Percentiles rank a stretch among this genome's conserved stretches.
These are phyloP conservation scores for Papilio xuthus DNA, from an alignment of 1,140 invertebrate genomes.

Conservation along the genomic window DNA sequence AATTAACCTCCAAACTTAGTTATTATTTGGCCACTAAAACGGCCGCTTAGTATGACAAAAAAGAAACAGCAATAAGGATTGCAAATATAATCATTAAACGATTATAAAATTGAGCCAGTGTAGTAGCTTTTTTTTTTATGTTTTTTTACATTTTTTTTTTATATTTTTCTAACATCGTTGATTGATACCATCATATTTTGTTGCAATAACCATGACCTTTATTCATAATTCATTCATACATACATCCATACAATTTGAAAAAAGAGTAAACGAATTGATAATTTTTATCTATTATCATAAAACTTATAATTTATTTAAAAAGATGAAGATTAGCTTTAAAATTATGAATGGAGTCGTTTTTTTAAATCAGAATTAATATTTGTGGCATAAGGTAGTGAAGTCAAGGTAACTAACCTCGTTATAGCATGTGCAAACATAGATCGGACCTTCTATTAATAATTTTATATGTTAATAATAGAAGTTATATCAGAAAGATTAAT, in stretches of 20 bases:
- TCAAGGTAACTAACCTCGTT: too few species aligned
- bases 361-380: neutral
- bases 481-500: too few species aligned
- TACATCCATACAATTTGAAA: neutral
- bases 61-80: neutral
- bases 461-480: too few species aligned
- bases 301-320: too few species aligned
- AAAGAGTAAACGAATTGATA: neutral
- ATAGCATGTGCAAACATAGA: too few species aligned
- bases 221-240: neutral
- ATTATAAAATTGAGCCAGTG: neutral
- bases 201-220: constrained; percentile 6
- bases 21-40: neutral
- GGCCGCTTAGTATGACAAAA: neutral
- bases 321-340: too few species aligned
- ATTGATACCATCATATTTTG: constrained; percentile 17
- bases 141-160: too few species aligned
- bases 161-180: too few species aligned
- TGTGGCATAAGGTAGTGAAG: neutral
- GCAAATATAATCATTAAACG: neutral
- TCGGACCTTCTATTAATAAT: too few species aligned
- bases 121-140: too few species aligned
- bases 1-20: neutral
- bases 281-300: too few species aligned
- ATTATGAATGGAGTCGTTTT: too few species aligned